Percentiles rank a stretch among this genome's conserved stretches.
These are phyloP conservation scores for Pteronura brasiliensis DNA, from an alignment of 2,113 vertebrate genomes.

Conservation along the genomic window DNA sequence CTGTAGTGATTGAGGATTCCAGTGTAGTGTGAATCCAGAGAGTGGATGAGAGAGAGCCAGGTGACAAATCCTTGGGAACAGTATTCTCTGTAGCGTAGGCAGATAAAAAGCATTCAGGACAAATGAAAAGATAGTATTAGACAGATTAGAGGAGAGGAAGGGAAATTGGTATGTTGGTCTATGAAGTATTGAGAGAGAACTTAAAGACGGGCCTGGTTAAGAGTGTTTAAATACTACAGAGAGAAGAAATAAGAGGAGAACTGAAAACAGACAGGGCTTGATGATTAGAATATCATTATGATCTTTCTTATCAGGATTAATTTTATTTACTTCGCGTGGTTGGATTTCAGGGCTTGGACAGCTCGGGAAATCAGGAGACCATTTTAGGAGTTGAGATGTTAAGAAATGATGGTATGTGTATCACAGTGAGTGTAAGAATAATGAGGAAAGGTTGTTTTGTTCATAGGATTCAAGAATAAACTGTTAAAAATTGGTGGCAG, in stretches of 20 bases:
- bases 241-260: not conserved
- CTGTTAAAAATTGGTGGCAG: not conserved
- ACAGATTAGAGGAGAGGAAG: not conserved
- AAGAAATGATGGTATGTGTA: not conserved
- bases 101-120: not conserved
- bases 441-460: not conserved
- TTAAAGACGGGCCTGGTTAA: not conserved
- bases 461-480: not conserved
- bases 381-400: not conserved
- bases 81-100: not conserved
- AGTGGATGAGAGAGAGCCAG: not conserved
- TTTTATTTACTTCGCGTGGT: not conserved
- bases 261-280: not conserved
- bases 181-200: not conserved
- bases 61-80: not conserved
- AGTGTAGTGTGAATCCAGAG: not conserved
- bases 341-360: not conserved
- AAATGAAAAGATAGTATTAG: not conserved
- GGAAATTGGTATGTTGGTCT: not conserved
- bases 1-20: not conserved
- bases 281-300: not conserved
- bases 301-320: not conserved
- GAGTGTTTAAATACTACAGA: not conserved
- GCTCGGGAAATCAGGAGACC: not conserved
- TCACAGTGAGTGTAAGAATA: not conserved